Evolutionary conservation across 2,797 vertebrate species (phyloP).

Genomic region (Staurois parvus): DNA sequence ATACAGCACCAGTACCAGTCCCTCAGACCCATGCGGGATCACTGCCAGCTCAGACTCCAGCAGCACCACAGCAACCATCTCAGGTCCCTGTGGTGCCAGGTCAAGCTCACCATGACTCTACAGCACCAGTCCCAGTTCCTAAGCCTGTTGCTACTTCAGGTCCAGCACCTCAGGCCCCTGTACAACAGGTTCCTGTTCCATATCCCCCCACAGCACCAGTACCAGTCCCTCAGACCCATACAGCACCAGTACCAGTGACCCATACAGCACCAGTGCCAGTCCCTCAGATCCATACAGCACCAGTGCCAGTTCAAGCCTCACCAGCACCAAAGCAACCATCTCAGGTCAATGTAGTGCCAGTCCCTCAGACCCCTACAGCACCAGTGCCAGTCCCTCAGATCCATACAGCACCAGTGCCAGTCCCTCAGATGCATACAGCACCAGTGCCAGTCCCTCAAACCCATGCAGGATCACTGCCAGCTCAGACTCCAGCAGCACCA

Average conservation of each 20-base stretch:
- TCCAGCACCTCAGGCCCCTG: neutral
- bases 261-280: neutral
- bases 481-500: neutral
- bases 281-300: no score
- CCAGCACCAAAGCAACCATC: neutral
- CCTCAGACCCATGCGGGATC: neutral
- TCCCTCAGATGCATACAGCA: neutral
- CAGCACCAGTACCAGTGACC: neutral
- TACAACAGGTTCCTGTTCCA: neutral
- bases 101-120: no score
- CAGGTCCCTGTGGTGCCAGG: no score
- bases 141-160: no score
- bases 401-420: no score
- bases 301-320: neutral
- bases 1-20: neutral
- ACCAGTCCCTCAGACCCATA: neutral
- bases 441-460: neutral
- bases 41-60: neutral
- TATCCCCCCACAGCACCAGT: neutral
- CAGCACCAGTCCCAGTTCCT: neutral
- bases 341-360: neutral
- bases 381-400: no score
- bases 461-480: neutral
- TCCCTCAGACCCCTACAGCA: no score
- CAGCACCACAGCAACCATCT: no score